Evolutionary conservation across 2,113 vertebrate genomes (phyloP), one percentile per base, ranked within the genome.

Genomic region (Leptosomus discolor): DNA sequence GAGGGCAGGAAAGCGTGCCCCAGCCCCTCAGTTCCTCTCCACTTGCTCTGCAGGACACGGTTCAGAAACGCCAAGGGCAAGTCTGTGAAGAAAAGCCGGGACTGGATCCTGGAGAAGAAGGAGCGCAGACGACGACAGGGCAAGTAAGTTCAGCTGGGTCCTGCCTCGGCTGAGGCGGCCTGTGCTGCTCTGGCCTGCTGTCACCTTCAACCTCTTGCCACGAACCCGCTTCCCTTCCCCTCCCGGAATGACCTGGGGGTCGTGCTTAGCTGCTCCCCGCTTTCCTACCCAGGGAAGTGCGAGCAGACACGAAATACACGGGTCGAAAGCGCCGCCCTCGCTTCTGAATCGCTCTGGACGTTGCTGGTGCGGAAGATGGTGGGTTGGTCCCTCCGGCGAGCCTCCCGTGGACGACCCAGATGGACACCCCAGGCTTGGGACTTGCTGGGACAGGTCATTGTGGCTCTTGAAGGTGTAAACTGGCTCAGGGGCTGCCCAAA

Each of bases 31-130:
- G 57, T 15, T 70, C 58, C 68, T 77, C 50, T 76, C 9, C 56
- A 88, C 36, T 60, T 43, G 61, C n/a, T 75, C 34, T 73, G 3
- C 70, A 99, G 99, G 97, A 96, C 91, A 15, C 98, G 98, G 3
- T 98, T 98, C 85, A 98, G 97, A 93, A 98, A 98, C 4, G 51
- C 97, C 64, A 99, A 98, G 78, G 99, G 98, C 9, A 98, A 98
- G 86, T 97, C 99, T 2, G 97, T 70, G 53, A 99, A 99, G 98
- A 99, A 99, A 88, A 99, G 99, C 85, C 98, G 98, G 41, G 98
- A 99, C 74, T 99, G 99, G 99, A 98, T 99, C 90, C 61, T 99
- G 24, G 99, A 99, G 97, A 99, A 99, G 97, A 99, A 99, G 91
- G 99, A 99, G 69, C 98, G 99, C 8, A 97, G 98, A 5, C 97